Evolutionary conservation across 1,140 invertebrate genomes (phyloP).

Genomic region (Subanguina moxae): DNA sequence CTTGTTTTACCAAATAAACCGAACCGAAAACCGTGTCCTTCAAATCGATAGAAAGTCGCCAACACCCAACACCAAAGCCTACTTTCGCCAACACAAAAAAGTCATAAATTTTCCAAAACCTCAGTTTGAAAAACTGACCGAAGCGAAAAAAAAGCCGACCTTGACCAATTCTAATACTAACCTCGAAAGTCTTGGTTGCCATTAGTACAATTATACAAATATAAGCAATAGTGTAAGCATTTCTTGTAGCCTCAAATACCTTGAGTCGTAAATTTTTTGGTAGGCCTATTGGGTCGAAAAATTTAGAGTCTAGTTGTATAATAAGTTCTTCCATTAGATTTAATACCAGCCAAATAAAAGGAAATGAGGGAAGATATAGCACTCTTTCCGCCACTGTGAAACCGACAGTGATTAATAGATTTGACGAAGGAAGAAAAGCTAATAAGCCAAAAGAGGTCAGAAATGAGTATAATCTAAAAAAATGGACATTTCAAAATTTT

Average conservation of each 20-base stretch:
- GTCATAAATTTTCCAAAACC: no score
- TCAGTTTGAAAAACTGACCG: no score
- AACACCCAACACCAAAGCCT: no score
- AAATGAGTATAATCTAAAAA: constrained; percentile 40
- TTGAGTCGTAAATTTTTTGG: no score
- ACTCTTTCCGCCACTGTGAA: constrained; percentile 93
- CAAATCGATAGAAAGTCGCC: no score
- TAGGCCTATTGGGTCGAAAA: no score
- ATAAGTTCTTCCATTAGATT: neutral
- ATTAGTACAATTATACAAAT: neutral
- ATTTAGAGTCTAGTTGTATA: neutral
- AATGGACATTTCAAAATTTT: no score
- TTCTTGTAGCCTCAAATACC: no score
- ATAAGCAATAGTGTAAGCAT: neutral
- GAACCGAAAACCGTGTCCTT: no score
- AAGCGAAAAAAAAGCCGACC: no score
- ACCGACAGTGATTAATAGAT: constrained; percentile 92
- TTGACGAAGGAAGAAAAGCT: constrained; percentile 89
- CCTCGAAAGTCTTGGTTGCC: constrained; percentile 3
- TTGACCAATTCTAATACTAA: neutral
- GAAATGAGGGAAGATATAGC: constrained; percentile 93
- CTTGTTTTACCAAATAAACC: no score
- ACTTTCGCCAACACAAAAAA: no score
- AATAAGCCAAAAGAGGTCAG: constrained; percentile 77
- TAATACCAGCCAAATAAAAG: constrained; percentile 65